A percentile compares a stretch with the other conserved stretches of the same genome.
Conservation (phyloP, 2,888 invertebrate genomes). For the Microctonus brassicae region DNA sequence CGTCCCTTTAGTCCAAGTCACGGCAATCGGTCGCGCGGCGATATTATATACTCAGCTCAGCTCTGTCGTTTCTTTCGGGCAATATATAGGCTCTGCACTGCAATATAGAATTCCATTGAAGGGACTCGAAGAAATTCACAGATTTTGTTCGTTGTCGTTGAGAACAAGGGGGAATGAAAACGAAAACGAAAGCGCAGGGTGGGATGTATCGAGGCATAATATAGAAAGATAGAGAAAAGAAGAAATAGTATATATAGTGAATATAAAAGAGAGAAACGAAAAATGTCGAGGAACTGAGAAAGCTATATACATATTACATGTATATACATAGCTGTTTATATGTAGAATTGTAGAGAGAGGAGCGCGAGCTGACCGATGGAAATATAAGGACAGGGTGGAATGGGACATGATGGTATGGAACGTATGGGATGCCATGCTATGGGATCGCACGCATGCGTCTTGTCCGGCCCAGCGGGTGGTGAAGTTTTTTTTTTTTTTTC, state of each 20-base stretch:
- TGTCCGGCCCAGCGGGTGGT: slow-evolving; percentile 65
- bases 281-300: slow-evolving; percentile 14
- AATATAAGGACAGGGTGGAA: slow-evolving; percentile 36
- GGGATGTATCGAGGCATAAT: slow-evolving; percentile 27
- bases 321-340: slow-evolving; percentile 18
- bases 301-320: not conserved
- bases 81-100: too few species aligned
- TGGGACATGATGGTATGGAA: slow-evolving; percentile 38
- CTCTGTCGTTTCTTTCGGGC: slow-evolving; percentile 1
- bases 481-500: slow-evolving; percentile 47
- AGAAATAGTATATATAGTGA: not conserved
- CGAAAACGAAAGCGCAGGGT: slow-evolving; percentile 42
- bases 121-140: slow-evolving; percentile 54
- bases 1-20: slow-evolving; percentile 36
- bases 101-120: slow-evolving; percentile 48
- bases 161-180: slow-evolving; percentile 43
- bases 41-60: too few species aligned
- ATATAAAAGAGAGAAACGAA: slow-evolving; percentile 8
- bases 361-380: slow-evolving; percentile 36
- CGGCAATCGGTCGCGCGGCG: slow-evolving; percentile 39
- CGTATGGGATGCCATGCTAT: slow-evolving; percentile 55
- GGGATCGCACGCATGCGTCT: slow-evolving; percentile 63
- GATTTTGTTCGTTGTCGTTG: slow-evolving; percentile 51
- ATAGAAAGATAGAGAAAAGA: not conserved
- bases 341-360: slow-evolving; percentile 9